Conservation (phyloP, 2,113 vertebrate genomes). For the Ivindomyrus marchei region DNA sequence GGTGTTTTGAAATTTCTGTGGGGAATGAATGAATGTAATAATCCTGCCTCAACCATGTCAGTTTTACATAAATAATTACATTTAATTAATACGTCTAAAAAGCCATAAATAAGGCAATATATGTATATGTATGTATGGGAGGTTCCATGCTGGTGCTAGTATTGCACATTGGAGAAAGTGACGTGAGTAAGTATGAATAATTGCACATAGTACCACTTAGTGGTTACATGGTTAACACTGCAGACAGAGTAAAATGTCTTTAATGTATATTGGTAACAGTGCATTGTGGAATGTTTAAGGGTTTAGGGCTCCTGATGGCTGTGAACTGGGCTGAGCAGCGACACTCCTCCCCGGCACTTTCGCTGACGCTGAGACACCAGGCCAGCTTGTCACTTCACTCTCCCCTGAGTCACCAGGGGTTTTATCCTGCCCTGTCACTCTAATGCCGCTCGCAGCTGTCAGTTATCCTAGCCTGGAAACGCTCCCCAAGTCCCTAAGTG, state of each 20-base stretch:
- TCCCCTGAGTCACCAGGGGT: neutral
- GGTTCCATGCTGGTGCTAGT: neutral
- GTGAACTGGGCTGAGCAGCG: neutral
- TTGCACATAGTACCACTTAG: neutral
- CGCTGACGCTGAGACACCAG: neutral
- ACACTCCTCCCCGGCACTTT: neutral
- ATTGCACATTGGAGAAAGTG: neutral
- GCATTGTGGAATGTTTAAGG: neutral
- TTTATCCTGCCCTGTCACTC: slow-evolving; percentile 21
- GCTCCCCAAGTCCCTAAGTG: slow-evolving; percentile 23
- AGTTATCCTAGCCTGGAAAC: slow-evolving; percentile 32
- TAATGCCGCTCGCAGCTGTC: slow-evolving; percentile 23
- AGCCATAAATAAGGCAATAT: neutral
- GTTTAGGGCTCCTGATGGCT: neutral
- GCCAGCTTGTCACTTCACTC: neutral
- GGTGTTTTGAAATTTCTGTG: no score
- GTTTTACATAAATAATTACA: no score
- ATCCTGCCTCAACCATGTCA: neutral
- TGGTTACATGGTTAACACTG: neutral
- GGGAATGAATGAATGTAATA: neutral
- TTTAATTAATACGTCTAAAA: neutral
- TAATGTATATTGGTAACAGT: neutral
- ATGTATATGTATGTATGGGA: neutral
- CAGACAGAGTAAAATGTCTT: neutral
- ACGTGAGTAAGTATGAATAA: neutral